Evolutionary conservation across 2,888 invertebrate genomes (phyloP).

Genomic region (Heptascelio sp.): DNA sequence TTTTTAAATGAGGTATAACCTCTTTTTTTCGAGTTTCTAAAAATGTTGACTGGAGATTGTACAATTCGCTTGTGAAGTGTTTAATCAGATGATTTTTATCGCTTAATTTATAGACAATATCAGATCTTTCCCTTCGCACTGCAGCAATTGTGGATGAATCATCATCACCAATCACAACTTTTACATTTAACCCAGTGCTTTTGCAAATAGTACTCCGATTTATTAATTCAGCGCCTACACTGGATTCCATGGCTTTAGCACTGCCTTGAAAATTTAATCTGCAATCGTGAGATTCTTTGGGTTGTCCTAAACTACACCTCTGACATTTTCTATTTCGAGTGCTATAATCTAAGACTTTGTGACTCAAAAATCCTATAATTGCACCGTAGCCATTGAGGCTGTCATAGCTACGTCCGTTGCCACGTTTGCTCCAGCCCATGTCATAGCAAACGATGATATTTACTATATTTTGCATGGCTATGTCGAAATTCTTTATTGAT

Average conservation of each 20-base stretch:
- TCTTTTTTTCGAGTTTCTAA: slow-evolving; percentile 13
- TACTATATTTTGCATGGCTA: slow-evolving; percentile 62
- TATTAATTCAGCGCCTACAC: slow-evolving; percentile 67
- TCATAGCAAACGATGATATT: slow-evolving; percentile 33
- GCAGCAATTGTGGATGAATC: slow-evolving; percentile 73
- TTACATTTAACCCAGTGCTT: slow-evolving; percentile 56
- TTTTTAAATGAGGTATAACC: slow-evolving; percentile 45
- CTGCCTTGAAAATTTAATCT: slow-evolving; percentile 64
- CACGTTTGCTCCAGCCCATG: slow-evolving; percentile 31
- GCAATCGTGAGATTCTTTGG: slow-evolving; percentile 15
- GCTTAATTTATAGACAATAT: slow-evolving; percentile 17
- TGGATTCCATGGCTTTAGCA: slow-evolving; percentile 76
- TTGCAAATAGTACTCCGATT: slow-evolving; percentile 68
- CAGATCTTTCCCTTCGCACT: slow-evolving; percentile 38
- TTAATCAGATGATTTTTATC: slow-evolving; percentile 31
- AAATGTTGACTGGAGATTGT: neutral
- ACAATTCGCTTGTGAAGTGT: slow-evolving; percentile 14
- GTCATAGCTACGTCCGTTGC: slow-evolving; percentile 19
- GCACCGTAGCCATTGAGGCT: slow-evolving; percentile 17
- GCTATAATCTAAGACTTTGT: slow-evolving; percentile 15
- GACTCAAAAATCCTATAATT: slow-evolving; percentile 2
- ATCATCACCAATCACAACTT: slow-evolving; percentile 73
- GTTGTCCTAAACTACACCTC: neutral
- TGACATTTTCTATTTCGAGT: slow-evolving; percentile 20
- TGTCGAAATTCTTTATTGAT: slow-evolving; percentile 30